Base-by-base conservation (phyloP, 2,797 vertebrate genomes). In the Pteronotus mesoamericanus region DNA sequence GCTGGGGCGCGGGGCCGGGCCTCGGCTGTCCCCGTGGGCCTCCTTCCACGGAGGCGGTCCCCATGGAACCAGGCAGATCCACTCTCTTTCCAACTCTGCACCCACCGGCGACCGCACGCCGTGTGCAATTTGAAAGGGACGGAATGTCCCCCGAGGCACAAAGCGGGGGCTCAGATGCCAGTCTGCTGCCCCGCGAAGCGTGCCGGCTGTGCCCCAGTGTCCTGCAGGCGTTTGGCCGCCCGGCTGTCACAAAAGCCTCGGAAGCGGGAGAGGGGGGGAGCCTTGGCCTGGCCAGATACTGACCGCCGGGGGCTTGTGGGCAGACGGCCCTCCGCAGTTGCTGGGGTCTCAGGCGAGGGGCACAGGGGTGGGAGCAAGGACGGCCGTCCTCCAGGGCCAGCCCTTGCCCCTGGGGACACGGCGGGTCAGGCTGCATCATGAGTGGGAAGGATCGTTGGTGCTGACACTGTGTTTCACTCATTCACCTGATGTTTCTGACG, bases 71-170 rank as follows among this genome's bases (percentile, higher is more conserved):
- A 22, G 78, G 51, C 46, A 64, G 39, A 34, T 44, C 26, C 12
- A 2, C 64, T 59, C 14, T 66, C 80, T 86, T 12, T 32, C 69
- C 64, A 32, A 39, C 26, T 9, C 55, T 2, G 24, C 14, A 3
- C 74, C 82, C 53, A 39, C 53, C 2, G 0, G 1, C 14, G 61
- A 29, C 14, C 61, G 14, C 1, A 1, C 0, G 0, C 2, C 0
- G 0, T 0, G 1, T 46, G 46, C 26, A 1, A 26, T 9, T 1
- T 0, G 48, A 32, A 91, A 44, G 24, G 39, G 39, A 68, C 8
- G 19, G n/a, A 19, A n/a, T 11, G 21, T 26, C 74, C 46, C n/a
- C 77, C 16, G 10, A 11, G 51, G 55, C 12, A 3, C 6, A 1
- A n/a, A 34, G 53, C 3, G 0, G 71, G 46, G 48, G n/a, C 66